Base-by-base conservation (phyloP, 2,797 vertebrate genomes). In the Pelochelys cantorii region DNA sequence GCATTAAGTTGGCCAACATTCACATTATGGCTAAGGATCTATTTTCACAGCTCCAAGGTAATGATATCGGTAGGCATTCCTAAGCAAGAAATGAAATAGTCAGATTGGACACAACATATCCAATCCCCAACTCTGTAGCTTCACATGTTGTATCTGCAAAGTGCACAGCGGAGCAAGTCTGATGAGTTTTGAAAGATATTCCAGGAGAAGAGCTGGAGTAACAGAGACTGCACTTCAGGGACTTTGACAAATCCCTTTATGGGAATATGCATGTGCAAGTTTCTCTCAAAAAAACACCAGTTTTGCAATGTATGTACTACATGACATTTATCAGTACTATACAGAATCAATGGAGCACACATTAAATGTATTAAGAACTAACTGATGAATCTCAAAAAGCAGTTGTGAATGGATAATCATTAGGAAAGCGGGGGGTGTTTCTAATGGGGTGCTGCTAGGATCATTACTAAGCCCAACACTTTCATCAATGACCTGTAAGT, bases 191-290 rank as follows among this genome's bases (percentile, higher is more conserved):
- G n/a, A 81, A 62, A 62, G 62, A 87, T 87, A 71, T 52, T 71
- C 62, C 84, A 20, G 1, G 13, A 11, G 75, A 8, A 78, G n/a
- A 48, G 0, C 48, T 53, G 82, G 23, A 85, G 14, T 60, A 71
- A 65, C 42, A 31, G 4, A 0, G 4, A 13, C 18, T 85, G 4
- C 4, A 59, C 10, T 53, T 53, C 83, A 79, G 84, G 20, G 5
- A 5, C 11, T 11, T 29, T 18, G 1, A 52, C 20, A 20, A 14
- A 88, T 13, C 5, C 10, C 13, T 42, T 85, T 87, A 78, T 52
- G 81, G 54, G 74, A 88, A 68, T 12, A 65, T 5, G 80, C 57
- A 18, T 34, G 55, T 31, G 87, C 60, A 34, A 15, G 15, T 85
- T 90, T 93, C 52, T 78, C 55, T 22, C 59, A 48, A 52, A 86